Percentiles rank a stretch among this genome's conserved stretches.
Conservation (phyloP, 2,888 invertebrate species). For the Tridacna gigas region DNA sequence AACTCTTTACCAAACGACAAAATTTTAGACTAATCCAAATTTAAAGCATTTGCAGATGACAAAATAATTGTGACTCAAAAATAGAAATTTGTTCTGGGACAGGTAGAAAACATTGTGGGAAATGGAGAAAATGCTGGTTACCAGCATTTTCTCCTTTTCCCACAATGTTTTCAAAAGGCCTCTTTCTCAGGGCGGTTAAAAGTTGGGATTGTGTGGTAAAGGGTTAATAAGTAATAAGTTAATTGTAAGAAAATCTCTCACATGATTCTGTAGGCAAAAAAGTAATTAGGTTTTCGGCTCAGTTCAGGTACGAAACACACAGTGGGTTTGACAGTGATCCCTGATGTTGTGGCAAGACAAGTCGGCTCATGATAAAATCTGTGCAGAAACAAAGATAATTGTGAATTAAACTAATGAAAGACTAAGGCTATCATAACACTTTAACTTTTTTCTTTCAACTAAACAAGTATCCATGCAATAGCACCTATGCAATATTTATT, state of each 20-base stretch:
- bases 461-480: too few relatives aligned
- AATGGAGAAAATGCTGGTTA: background rate
- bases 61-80: too few relatives aligned
- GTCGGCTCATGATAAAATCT: constrained; percentile 75
- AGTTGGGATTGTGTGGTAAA: background rate
- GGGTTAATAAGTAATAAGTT: background rate
- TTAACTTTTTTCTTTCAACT: too few relatives aligned
- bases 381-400: background rate
- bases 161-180: background rate
- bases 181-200: background rate
- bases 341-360: constrained; percentile 71
- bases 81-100: too few relatives aligned
- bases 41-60: too few relatives aligned
- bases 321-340: constrained; percentile 74
- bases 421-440: too few relatives aligned
- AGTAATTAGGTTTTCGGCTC: constrained; percentile 69
- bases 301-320: constrained; percentile 79
- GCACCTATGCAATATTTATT: too few relatives aligned
- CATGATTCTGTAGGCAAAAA: constrained; percentile 79
- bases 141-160: background rate
- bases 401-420: too few relatives aligned
- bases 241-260: constrained; percentile 48
- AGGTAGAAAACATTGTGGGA: too few relatives aligned
- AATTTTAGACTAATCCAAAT: too few relatives aligned
- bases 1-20: too few relatives aligned